Evolutionary conservation across 1,140 invertebrate genomes (phyloP).

Genomic region (Delia radicum): DNA sequence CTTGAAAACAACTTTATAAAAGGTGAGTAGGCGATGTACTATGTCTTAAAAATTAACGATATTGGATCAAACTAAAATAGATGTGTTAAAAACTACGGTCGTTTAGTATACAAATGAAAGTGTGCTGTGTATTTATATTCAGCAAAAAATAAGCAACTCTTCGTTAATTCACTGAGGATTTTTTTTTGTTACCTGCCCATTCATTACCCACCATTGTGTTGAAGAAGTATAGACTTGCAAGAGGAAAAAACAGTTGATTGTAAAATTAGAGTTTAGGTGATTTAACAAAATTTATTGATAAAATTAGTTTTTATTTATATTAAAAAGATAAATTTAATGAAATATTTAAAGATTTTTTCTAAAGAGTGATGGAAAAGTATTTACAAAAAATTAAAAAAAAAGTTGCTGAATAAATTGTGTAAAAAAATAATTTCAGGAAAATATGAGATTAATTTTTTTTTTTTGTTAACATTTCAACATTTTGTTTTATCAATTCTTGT

Average conservation of each 20-base stretch:
- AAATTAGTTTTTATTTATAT: too few relatives aligned
- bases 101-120: constrained; percentile 5
- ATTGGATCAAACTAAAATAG: not conserved
- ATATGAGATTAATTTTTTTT: not conserved
- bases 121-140: constrained; percentile 22
- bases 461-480: not conserved
- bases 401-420: not conserved
- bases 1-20: not conserved
- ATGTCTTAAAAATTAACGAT: too few relatives aligned
- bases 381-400: not conserved
- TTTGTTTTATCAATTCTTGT: too few relatives aligned
- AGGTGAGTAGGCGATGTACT: not conserved
- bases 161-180: not conserved
- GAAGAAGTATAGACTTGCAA: not conserved
- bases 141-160: constrained; percentile 25
- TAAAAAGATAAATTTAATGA: too few relatives aligned
- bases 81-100: not conserved
- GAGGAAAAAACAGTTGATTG: not conserved
- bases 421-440: not conserved
- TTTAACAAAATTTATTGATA: too few relatives aligned
- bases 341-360: too few relatives aligned
- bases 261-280: not conserved
- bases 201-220: constrained; percentile 25
- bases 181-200: constrained; percentile 26
- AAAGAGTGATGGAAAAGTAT: too few relatives aligned